These are phyloP conservation scores for Lutraria rhynchaena DNA, from an alignment of 1,140 invertebrate species.

Conservation along the genomic window DNA sequence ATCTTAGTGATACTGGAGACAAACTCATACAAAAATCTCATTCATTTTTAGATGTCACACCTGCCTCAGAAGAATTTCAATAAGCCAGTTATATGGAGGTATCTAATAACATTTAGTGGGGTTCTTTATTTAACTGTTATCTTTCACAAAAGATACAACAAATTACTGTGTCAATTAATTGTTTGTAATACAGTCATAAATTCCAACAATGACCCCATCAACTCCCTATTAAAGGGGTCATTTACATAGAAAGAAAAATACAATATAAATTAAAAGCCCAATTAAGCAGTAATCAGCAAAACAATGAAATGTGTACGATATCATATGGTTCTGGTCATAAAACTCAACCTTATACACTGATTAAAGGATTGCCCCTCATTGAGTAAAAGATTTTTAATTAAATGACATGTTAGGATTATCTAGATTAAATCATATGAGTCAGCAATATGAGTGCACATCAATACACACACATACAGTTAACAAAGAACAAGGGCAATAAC, in stretches of 20 bases:
- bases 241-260: too few relatives aligned
- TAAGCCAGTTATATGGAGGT: background rate
- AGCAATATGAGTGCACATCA: too few relatives aligned
- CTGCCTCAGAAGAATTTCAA: constrained; percentile 3
- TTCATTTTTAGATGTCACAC: constrained; percentile 22
- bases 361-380: too few relatives aligned
- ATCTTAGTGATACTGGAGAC: constrained; percentile 15
- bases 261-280: constrained; percentile 24
- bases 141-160: background rate
- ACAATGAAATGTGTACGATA: constrained; percentile 6
- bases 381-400: too few relatives aligned
- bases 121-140: constrained; percentile 17
- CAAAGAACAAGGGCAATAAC: too few relatives aligned
- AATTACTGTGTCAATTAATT: too few relatives aligned
- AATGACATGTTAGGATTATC: too few relatives aligned
- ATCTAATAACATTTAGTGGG: background rate
- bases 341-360: too few relatives aligned
- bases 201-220: background rate
- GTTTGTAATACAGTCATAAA: background rate
- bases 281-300: constrained; percentile 4
- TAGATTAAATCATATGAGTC: too few relatives aligned
- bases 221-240: too few relatives aligned
- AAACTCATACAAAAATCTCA: constrained; percentile 4
- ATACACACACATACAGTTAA: too few relatives aligned
- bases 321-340: too few relatives aligned